Percentiles rank a stretch among this genome's conserved stretches.
phyloP scores from a whole-genome alignment of 2,888 invertebrate species.

The Chelonus formosanus region DNA sequence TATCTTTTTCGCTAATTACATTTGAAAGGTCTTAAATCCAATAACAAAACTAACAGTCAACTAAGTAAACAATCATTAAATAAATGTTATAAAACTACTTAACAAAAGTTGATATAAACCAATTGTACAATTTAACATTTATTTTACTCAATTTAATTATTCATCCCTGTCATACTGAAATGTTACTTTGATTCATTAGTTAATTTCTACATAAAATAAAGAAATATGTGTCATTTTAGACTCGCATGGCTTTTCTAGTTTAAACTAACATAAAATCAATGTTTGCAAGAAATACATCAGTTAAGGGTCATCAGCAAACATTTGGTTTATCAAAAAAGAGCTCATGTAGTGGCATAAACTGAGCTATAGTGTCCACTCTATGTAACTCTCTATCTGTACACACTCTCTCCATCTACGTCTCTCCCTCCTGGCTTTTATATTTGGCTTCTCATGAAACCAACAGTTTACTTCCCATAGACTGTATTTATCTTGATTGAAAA shows the following conservation, averaged over 20 bases:
- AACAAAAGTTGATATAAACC: no score
- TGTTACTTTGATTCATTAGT: not conserved
- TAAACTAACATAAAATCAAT: not conserved
- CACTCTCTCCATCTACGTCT: no score
- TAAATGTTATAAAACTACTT: no score
- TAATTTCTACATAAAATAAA: not conserved
- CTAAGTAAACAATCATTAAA: not conserved
- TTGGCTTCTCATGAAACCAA: no score
- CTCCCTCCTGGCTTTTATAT: no score
- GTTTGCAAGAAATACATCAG: constrained; percentile 1
- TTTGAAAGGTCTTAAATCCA: not conserved
- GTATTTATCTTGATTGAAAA: no score
- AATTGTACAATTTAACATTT: no score
- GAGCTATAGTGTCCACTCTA: not conserved
- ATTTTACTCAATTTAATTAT: no score
- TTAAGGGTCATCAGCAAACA: no score
- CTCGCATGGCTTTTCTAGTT: not conserved
- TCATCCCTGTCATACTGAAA: no score
- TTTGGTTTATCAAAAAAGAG: not conserved
- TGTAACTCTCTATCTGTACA: no score
- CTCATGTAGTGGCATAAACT: not conserved
- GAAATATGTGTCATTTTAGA: not conserved
- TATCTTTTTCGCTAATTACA: not conserved
- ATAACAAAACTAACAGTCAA: not conserved
- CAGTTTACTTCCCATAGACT: no score